phyloP scores from a whole-genome alignment of 2,113 vertebrate genomes.

The Crypturellus undulatus region DNA sequence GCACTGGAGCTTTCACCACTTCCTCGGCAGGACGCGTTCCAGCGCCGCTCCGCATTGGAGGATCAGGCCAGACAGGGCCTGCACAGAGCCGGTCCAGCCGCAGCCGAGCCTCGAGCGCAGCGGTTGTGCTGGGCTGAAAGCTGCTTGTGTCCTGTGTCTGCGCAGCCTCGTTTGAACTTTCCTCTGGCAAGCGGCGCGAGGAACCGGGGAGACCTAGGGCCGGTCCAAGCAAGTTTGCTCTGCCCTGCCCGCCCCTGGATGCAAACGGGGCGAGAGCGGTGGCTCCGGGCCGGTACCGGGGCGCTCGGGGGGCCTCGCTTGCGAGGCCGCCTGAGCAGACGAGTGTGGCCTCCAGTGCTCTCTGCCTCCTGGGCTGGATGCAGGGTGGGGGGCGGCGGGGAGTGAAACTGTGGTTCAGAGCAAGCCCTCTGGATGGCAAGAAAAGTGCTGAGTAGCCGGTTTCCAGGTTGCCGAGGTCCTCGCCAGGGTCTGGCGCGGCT shows the following conservation, averaged over 20 bases:
- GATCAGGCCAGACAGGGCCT: background rate
- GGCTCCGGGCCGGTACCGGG: background rate
- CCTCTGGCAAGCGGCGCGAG: conserved; percentile 59
- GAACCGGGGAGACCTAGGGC: conserved; percentile 18
- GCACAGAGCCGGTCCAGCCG: background rate
- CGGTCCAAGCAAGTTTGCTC: conserved; percentile 45
- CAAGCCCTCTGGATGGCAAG: conserved; percentile 63
- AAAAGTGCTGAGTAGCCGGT: conserved; percentile 75
- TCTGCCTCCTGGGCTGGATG: background rate
- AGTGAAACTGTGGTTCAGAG: conserved; percentile 66
- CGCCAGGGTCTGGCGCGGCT: conserved; percentile 22
- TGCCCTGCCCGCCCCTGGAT: conserved; percentile 7
- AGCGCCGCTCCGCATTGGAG: background rate
- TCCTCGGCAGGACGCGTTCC: background rate
- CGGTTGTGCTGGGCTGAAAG: conserved; percentile 36
- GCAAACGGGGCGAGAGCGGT: accelerated
- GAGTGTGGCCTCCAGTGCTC: background rate
- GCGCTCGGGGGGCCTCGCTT: background rate
- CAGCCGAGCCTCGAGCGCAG: background rate
- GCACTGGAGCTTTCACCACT: conserved; percentile 32
- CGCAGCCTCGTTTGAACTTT: conserved; percentile 68
- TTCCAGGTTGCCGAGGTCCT: conserved; percentile 70
- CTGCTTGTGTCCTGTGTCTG: conserved; percentile 59
- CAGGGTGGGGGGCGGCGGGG: background rate
- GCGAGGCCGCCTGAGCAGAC: background rate